Evolutionary conservation across 2,797 vertebrate genomes (phyloP).

Genomic region (Bryconaethiops microstoma): DNA sequence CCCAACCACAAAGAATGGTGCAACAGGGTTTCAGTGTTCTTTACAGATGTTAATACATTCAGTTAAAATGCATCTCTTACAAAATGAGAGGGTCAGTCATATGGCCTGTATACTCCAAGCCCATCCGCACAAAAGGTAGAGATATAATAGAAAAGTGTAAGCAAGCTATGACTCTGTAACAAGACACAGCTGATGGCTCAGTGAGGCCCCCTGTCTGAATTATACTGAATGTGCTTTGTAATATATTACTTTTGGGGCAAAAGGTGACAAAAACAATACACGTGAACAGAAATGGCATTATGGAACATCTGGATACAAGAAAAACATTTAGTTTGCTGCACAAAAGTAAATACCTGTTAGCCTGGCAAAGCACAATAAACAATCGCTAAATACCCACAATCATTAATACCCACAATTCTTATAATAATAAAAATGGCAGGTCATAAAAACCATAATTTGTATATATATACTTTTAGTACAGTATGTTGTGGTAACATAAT

Average conservation of each 20-base stretch:
- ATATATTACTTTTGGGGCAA: neutral
- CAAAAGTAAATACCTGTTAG: neutral
- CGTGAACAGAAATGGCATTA: neutral
- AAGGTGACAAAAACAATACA: neutral
- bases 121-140: neutral
- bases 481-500: constrained; percentile 27
- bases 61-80: too few species aligned
- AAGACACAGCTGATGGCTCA: neutral
- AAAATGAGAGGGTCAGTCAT: too few species aligned
- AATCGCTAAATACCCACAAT: neutral
- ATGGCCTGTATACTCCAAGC: neutral
- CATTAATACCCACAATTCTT: neutral
- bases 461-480: constrained; percentile 12
- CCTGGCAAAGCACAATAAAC: neutral
- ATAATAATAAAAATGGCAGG: neutral
- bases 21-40: too few species aligned
- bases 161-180: neutral
- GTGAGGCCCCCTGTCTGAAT: neutral
- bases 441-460: neutral
- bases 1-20: neutral
- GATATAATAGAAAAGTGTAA: neutral
- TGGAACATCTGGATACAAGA: neutral
- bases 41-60: too few species aligned
- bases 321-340: neutral
- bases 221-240: neutral